Evolutionary conservation across 2,888 invertebrate species (phyloP).

Genomic region (Leptopilina syphax): DNA sequence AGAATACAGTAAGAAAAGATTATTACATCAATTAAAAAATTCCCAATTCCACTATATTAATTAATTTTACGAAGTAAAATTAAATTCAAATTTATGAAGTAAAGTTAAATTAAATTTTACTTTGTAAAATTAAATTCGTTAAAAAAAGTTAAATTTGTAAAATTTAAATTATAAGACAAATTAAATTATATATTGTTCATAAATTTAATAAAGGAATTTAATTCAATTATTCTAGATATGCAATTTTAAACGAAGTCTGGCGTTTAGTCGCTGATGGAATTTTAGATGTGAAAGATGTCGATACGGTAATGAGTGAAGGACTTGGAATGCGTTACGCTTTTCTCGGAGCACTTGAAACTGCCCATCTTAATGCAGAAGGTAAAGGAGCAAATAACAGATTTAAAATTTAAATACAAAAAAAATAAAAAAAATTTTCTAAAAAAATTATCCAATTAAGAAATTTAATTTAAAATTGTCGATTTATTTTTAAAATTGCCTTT

Average conservation of each 20-base stretch:
- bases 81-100: too few relatives aligned
- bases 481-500: too few relatives aligned
- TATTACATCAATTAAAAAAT: too few relatives aligned
- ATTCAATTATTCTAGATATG: constrained; percentile 81
- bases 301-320: constrained; percentile 95
- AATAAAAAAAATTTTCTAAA: constrained; percentile 3
- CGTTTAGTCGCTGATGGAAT: constrained; percentile 90
- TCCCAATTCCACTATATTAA: too few relatives aligned
- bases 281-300: constrained; percentile 92
- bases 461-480: too few relatives aligned
- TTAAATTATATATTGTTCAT: constrained; percentile 5
- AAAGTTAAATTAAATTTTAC: not conserved
- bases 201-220: not conserved
- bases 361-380: constrained; percentile 96
- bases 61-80: too few relatives aligned
- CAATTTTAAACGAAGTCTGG: constrained; percentile 95
- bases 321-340: constrained; percentile 97
- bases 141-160: constrained; percentile 20
- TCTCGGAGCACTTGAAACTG: constrained; percentile 94
- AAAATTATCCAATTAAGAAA: not conserved
- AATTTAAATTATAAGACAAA: constrained; percentile 18
- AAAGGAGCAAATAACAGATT: constrained; percentile 57
- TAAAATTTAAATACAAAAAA: not conserved
- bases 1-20: constrained; percentile 87
- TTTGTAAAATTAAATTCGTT: constrained; percentile 64